These are phyloP conservation scores for Flabesymbios commensalis DNA, from an alignment of 2,888 invertebrate species.

Conservation along the genomic window DNA sequence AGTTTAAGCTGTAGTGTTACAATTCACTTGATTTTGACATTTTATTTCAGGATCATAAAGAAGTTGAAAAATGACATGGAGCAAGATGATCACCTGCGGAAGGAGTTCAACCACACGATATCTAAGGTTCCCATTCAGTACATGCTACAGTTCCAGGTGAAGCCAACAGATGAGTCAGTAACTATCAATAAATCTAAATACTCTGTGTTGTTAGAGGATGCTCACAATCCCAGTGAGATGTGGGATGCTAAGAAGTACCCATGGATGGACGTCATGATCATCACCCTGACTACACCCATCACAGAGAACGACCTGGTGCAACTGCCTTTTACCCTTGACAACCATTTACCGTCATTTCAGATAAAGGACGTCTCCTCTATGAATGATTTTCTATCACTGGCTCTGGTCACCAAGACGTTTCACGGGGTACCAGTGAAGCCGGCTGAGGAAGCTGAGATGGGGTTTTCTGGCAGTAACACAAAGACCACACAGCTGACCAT, in stretches of 20 bases:
- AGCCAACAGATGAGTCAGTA: too few species aligned
- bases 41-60: too few species aligned
- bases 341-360: slow-evolving; percentile 12
- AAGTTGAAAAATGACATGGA: too few species aligned
- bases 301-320: slow-evolving; percentile 7
- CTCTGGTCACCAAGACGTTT: not conserved
- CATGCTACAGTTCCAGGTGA: too few species aligned
- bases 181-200: too few species aligned
- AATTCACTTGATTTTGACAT: too few species aligned
- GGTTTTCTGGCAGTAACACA: too few species aligned
- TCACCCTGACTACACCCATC: slow-evolving; percentile 20
- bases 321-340: slow-evolving; percentile 15
- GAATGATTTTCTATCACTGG: slow-evolving; percentile 21
- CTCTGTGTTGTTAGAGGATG: too few species aligned
- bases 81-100: too few species aligned
- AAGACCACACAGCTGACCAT: not conserved
- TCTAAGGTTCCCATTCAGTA: too few species aligned
- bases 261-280: slow-evolving; percentile 26
- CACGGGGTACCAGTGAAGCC: slow-evolving; percentile 7
- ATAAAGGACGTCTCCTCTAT: slow-evolving; percentile 3
- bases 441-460: not conserved
- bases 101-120: too few species aligned
- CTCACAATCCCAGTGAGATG: not conserved
- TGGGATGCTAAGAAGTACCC: slow-evolving; percentile 3
- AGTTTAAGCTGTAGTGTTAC: too few species aligned